Percentiles rank a stretch among this genome's conserved stretches.
Evolutionary conservation across 2,113 vertebrate genomes (phyloP).

Genomic region (Malaclemys terrapin): DNA sequence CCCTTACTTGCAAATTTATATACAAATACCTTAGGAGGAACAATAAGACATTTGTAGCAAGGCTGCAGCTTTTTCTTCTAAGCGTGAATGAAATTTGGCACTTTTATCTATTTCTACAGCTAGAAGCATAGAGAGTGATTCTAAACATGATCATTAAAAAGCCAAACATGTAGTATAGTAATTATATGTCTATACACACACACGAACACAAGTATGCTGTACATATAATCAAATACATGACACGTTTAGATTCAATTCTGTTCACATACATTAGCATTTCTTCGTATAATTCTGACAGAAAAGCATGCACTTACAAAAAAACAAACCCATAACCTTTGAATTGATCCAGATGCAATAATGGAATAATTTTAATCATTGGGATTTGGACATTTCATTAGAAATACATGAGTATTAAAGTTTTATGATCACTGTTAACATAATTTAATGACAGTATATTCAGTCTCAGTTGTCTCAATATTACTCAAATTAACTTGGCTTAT

Average conservation of each 20-base stretch:
- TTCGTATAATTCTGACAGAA: conserved; percentile 58
- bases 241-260: neutral
- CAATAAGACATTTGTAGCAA: rapidly evolving
- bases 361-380: conserved; percentile 70
- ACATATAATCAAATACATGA: neutral
- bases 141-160: neutral
- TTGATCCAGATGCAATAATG: conserved; percentile 78
- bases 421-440: neutral
- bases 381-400: conserved; percentile 14
- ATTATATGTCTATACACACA: conserved; percentile 10
- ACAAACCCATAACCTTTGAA: conserved; percentile 6
- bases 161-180: neutral
- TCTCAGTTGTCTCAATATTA: neutral
- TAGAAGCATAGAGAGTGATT: neutral
- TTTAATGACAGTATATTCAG: neutral
- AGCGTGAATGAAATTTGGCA: conserved; percentile 50
- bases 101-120: conserved; percentile 4
- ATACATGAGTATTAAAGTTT: neutral
- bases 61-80: rapidly evolving
- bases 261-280: conserved; percentile 57
- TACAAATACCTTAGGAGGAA: no score
- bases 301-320: conserved; percentile 72
- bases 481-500: neutral
- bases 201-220: conserved; percentile 11
- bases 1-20: rapidly evolving